Percentiles rank a stretch among this genome's conserved stretches.
These are phyloP conservation scores for Megalops atlanticus DNA, from an alignment of 2,113 vertebrate species.

Conservation along the genomic window DNA sequence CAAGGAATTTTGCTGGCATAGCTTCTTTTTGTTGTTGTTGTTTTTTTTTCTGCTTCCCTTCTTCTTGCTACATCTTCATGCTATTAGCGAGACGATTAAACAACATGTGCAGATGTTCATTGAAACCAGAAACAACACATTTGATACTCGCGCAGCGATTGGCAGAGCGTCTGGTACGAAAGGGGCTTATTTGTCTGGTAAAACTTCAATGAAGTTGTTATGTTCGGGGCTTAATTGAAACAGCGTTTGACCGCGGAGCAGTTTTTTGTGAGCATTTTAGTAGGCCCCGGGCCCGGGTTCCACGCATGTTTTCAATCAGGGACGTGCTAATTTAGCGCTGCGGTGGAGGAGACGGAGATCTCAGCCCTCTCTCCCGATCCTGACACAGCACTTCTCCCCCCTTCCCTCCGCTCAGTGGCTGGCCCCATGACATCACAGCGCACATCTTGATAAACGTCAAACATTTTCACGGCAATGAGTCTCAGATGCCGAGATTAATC, in stretches of 20 bases:
- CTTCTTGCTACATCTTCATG: conserved; percentile 36
- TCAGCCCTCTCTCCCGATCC: too few species aligned
- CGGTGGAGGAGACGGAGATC: conserved; percentile 50
- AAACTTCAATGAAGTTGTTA: conserved; percentile 36
- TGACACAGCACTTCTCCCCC: conserved; percentile 54
- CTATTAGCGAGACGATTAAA: conserved; percentile 14
- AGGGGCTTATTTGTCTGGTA: conserved; percentile 35
- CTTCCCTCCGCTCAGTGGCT: not conserved
- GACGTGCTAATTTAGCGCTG: conserved; percentile 59
- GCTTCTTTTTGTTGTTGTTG: not conserved
- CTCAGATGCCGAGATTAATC: conserved; percentile 41
- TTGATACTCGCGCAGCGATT: conserved; percentile 28
- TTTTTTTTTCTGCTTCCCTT: conserved; percentile 27
- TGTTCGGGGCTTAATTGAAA: conserved; percentile 50
- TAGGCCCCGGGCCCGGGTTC: conserved; percentile 39
- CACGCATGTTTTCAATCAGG: conserved; percentile 60
- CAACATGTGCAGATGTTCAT: conserved; percentile 36
- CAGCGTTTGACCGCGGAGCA: conserved; percentile 38
- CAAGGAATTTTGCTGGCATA: conserved; percentile 30
- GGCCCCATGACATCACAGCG: conserved; percentile 58
- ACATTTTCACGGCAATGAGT: conserved; percentile 46
- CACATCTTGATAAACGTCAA: conserved; percentile 54
- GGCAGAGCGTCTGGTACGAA: conserved; percentile 36
- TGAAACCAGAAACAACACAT: conserved; percentile 38
- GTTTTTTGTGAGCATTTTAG: conserved; percentile 39